Evolutionary conservation across 2,113 vertebrate genomes (phyloP).

Genomic region (Urocolius indicus): DNA sequence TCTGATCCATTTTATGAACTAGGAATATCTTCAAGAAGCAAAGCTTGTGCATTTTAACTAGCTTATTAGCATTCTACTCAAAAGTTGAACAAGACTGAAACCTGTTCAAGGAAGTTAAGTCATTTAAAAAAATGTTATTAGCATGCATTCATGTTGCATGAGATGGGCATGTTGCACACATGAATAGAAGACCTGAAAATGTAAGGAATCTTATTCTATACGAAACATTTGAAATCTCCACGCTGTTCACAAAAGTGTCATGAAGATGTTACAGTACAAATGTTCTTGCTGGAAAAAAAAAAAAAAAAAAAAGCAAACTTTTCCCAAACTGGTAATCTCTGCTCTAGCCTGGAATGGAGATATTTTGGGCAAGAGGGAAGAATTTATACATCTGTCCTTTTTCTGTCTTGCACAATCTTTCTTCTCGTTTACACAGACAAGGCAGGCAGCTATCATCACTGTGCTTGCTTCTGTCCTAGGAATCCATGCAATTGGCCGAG

Average conservation of each 20-base stretch:
- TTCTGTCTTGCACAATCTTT: neutral
- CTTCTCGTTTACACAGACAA: neutral
- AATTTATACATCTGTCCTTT: neutral
- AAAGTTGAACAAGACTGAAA: neutral
- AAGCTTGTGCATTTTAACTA: conserved; percentile 1
- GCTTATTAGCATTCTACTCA: neutral
- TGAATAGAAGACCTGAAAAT: neutral
- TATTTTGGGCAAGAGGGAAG: neutral
- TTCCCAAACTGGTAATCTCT: neutral
- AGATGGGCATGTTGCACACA: neutral
- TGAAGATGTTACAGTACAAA: neutral
- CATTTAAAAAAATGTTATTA: neutral
- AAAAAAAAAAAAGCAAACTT: neutral
- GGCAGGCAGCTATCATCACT: neutral
- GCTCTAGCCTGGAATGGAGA: neutral
- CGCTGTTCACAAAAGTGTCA: neutral
- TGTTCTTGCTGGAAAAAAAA: neutral
- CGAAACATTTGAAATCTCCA: neutral
- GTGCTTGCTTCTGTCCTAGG: neutral
- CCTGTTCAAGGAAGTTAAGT: neutral
- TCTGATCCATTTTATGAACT: conserved; percentile 21
- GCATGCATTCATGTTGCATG: neutral
- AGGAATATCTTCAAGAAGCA: conserved; percentile 11
- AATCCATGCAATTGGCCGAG: neutral
- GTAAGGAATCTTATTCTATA: neutral